Evolutionary conservation across 1,140 invertebrate genomes (phyloP), one percentile per base, ranked within the genome.

Genomic region (Diachasma alloeum): DNA sequence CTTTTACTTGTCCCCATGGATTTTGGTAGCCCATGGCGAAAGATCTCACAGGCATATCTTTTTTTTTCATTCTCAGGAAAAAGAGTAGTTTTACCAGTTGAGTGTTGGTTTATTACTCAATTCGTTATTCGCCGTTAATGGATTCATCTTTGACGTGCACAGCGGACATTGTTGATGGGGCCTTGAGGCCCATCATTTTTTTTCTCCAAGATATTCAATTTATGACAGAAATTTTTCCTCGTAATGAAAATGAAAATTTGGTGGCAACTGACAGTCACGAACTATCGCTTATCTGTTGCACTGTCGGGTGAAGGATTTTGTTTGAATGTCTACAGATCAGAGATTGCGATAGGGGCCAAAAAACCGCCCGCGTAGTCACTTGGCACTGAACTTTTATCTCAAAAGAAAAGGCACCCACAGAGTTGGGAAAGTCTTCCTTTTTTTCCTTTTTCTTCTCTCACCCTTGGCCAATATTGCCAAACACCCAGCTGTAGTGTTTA

Each of bases 81-180:
- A 63, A 63, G 59, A 63, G 59, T 63, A 63, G 31, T 37, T 17
- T 68, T 68, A 13, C 31, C 10, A 36, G 4, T 36, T 68, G 15
- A 68, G n/a, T 36, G 31, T 68, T 36, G 31, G 24, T 36, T 68
- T 36, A n/a, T 39, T 68, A 68, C 42, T 89, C 87, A 90, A 89
- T 90, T 83, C 85, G 84, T 84, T 53, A 81, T 82, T 85, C 81
- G 81, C 83, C 80, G 79, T 85, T 90, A 90, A 90, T 90, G 87
- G 86, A 89, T 89, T 88, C 84, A 85, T 90, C 87, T 86, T 76
- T 56, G 78, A 79, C 80, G 80, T 76, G 73, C 78, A 78, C 22
- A 31, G 80, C 76, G 73, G 75, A 79, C 22, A 31, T 31, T 53
- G 48, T 53, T 66, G 59, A 59, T 17, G 15, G 59, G 59, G 59